phyloP scores from a whole-genome alignment of 2,797 vertebrate genomes.

The Podargus strigoides region DNA sequence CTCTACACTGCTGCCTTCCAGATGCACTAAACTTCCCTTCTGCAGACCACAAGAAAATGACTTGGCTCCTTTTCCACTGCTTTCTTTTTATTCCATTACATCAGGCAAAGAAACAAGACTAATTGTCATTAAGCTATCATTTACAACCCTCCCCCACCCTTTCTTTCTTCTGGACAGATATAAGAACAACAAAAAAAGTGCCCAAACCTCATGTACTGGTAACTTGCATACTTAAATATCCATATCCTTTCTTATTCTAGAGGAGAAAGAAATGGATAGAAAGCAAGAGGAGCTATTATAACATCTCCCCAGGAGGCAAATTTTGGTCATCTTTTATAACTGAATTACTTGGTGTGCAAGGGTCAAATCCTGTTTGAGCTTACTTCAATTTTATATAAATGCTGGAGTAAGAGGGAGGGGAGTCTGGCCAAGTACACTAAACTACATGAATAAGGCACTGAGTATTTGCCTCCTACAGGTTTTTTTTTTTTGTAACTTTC shows the following conservation, averaged over 20 bases:
- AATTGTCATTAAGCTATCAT: background rate
- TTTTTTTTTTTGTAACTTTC: background rate
- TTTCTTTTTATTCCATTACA: background rate
- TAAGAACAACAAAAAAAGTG: background rate
- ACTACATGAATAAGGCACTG: background rate
- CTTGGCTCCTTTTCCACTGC: background rate
- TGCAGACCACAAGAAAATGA: background rate
- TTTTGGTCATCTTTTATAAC: background rate
- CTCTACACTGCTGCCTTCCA: conserved; percentile 25
- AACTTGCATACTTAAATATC: background rate
- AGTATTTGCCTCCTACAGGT: background rate
- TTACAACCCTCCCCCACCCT: background rate
- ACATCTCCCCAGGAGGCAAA: background rate
- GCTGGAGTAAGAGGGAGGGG: background rate
- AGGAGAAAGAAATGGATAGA: background rate
- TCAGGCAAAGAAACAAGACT: background rate
- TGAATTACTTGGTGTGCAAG: background rate
- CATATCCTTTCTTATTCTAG: background rate
- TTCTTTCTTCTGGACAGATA: background rate
- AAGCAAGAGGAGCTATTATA: background rate
- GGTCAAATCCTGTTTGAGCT: background rate
- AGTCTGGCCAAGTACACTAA: background rate
- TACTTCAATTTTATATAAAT: background rate
- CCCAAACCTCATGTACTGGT: background rate
- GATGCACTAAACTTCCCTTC: conserved; percentile 16